Evolutionary conservation across 2,113 vertebrate genomes (phyloP).

Genomic region (Cacatua alba): DNA sequence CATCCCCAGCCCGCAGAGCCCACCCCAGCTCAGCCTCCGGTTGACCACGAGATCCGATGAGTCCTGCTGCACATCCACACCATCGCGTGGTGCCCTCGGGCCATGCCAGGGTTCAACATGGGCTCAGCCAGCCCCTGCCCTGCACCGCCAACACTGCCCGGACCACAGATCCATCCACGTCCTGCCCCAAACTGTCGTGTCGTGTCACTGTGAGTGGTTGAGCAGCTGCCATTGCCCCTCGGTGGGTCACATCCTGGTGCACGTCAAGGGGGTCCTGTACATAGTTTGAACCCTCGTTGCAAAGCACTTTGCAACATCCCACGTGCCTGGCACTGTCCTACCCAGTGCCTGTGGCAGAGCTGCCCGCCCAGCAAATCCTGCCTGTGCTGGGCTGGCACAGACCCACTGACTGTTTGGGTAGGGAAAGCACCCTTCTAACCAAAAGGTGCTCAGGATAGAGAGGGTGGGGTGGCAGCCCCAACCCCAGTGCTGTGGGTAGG

Average conservation of each 20-base stretch:
- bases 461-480: neutral
- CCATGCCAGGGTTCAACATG: neutral
- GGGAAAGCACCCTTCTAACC: neutral
- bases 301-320: constrained; percentile 30
- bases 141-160: neutral
- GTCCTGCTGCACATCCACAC: neutral
- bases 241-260: neutral
- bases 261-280: constrained; percentile 37
- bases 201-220: constrained; percentile 58
- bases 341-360: neutral
- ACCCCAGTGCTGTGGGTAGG: neutral
- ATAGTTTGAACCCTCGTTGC: constrained; percentile 7
- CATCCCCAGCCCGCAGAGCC: neutral
- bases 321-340: neutral
- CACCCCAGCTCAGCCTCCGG: neutral
- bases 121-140: neutral
- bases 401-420: neutral
- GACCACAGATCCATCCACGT: constrained; percentile 19
- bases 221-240: constrained; percentile 43
- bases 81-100: neutral
- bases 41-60: neutral
- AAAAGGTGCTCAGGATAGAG: neutral
- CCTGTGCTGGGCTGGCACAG: neutral
- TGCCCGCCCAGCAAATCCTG: neutral
- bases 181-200: constrained; percentile 29